phyloP scores from a whole-genome alignment of 2,797 vertebrate species.

The Sebastes flavidus region DNA sequence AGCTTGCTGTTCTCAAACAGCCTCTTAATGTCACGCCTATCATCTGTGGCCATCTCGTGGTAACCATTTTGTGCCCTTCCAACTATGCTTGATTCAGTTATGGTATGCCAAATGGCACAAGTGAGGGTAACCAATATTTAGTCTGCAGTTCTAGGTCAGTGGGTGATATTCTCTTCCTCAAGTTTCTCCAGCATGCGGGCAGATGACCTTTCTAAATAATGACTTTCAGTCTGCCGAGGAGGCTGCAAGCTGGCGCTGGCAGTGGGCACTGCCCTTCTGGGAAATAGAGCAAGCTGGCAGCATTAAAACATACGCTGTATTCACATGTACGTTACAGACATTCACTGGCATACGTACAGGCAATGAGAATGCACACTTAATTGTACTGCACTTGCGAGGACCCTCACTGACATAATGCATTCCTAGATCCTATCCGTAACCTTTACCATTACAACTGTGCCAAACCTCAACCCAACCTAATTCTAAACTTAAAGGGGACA shows the following conservation, averaged over 20 bases:
- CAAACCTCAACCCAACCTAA: slow-evolving; percentile 22
- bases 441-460: background rate
- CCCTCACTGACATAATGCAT: slow-evolving; percentile 1
- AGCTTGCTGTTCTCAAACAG: slow-evolving; percentile 68
- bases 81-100: slow-evolving; percentile 53
- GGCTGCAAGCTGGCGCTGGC: slow-evolving; percentile 64
- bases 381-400: slow-evolving; percentile 3
- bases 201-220: slow-evolving; percentile 73
- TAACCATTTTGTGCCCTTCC: slow-evolving; percentile 52
- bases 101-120: slow-evolving; percentile 57
- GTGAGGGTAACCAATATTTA: slow-evolving; percentile 62
- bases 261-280: slow-evolving; percentile 64
- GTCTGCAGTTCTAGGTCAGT: slow-evolving; percentile 74
- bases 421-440: background rate
- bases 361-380: background rate
- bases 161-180: slow-evolving; percentile 64
- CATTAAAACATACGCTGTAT: slow-evolving; percentile 18
- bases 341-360: background rate
- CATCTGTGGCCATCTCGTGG: slow-evolving; percentile 65
- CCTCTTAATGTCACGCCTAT: slow-evolving; percentile 69
- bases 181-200: slow-evolving; percentile 54
- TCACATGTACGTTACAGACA: slow-evolving; percentile 6
- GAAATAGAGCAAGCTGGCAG: slow-evolving; percentile 57
- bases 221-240: slow-evolving; percentile 50
- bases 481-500: slow-evolving; percentile 6